phyloP scores from a whole-genome alignment of 2,888 invertebrate genomes.

The Lysandra bellargus region DNA sequence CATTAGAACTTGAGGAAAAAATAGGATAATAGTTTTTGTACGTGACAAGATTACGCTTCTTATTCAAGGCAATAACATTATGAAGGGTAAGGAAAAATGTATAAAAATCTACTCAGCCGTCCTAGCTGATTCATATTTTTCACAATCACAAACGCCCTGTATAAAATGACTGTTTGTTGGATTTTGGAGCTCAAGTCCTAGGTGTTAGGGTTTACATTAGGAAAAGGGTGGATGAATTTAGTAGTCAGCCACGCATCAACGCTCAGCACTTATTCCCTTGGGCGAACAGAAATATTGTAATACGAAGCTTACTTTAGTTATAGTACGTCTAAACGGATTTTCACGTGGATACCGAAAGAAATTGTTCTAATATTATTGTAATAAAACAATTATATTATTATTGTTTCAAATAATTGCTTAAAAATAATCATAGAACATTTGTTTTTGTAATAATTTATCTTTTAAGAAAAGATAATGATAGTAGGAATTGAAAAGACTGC shows the following conservation, averaged over 20 bases:
- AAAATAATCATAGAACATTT: too few species aligned
- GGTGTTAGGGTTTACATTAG: neutral
- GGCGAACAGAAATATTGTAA: constrained; percentile 9
- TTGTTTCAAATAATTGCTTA: too few species aligned
- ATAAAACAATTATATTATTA: neutral
- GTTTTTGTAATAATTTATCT: too few species aligned
- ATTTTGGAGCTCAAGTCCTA: neutral
- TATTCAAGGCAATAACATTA: constrained; percentile 16
- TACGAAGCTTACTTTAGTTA: neutral
- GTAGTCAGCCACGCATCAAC: constrained; percentile 15
- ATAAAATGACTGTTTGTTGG: neutral
- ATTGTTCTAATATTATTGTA: neutral
- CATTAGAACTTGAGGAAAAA: constrained; percentile 5
- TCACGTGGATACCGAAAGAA: neutral
- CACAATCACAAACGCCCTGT: constrained; percentile 3
- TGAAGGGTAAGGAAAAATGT: constrained; percentile 12
- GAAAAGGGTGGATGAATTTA: neutral
- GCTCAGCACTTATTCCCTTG: constrained; percentile 2
- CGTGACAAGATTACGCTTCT: constrained; percentile 19
- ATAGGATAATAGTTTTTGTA: constrained; percentile 22
- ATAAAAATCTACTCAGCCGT: constrained; percentile 19
- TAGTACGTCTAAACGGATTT: neutral
- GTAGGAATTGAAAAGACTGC: too few species aligned
- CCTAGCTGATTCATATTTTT: neutral
- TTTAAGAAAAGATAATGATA: too few species aligned